Conservation (phyloP, 92 coral and sea anemone species). For the Metridium senile region DNA sequence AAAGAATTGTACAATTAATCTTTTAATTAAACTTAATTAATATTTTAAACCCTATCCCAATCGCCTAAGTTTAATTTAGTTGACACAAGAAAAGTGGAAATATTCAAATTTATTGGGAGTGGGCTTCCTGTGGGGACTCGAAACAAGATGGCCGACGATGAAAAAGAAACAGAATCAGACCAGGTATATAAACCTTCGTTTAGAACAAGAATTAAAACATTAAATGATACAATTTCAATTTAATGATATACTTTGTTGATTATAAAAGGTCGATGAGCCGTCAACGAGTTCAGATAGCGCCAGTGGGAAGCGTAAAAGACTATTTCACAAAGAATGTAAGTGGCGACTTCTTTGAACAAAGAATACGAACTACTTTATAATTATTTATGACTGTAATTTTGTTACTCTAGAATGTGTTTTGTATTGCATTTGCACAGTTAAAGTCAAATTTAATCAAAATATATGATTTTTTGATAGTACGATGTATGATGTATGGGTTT, state of each 20-base stretch:
- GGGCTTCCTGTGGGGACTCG: conserved; percentile 37
- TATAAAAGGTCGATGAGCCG: conserved; percentile 71
- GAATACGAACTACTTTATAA: no score
- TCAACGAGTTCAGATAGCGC: conserved; percentile 52
- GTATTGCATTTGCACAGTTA: not conserved
- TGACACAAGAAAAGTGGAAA: not conserved
- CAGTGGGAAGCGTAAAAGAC: conserved; percentile 83
- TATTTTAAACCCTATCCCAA: no score
- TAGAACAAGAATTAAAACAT: not conserved
- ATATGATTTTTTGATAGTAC: conserved; percentile 35
- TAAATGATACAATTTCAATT: not conserved
- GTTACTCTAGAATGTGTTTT: no score
- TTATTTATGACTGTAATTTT: no score
- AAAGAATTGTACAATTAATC: no score
- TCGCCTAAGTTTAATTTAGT: not conserved
- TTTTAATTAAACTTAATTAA: no score
- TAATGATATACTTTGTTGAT: not conserved
- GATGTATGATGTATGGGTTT: conserved; percentile 99
- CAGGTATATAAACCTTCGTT: conserved; percentile 16
- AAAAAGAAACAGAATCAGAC: conserved; percentile 29
- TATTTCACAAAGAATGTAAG: conserved; percentile 96
- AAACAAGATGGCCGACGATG: conserved; percentile 65
- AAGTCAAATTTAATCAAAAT: no score
- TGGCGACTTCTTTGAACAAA: not conserved
- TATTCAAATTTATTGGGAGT: not conserved